These are phyloP conservation scores for Philopotamus ludificatus DNA, from an alignment of 1,140 invertebrate genomes.

Conservation along the genomic window DNA sequence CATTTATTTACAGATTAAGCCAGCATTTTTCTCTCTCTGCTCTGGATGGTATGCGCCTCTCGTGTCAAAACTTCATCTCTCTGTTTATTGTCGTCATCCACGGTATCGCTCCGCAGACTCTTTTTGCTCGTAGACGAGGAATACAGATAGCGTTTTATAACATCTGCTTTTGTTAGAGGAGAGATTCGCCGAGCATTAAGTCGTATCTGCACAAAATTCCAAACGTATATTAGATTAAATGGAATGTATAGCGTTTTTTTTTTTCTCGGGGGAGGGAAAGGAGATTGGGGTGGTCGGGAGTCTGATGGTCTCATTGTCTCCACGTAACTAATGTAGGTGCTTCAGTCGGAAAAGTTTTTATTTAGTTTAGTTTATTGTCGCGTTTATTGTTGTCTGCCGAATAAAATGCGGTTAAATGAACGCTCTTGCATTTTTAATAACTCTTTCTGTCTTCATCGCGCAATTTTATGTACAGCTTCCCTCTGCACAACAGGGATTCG, in stretches of 20 bases:
- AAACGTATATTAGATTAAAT: constrained; percentile 13
- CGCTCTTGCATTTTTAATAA: no score
- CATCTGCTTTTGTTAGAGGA: constrained; percentile 33
- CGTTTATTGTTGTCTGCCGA: no score
- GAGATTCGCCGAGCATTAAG: constrained; percentile 32
- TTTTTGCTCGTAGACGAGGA: no score
- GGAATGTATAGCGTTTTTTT: constrained; percentile 14
- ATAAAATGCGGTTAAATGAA: no score
- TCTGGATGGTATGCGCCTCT: not conserved
- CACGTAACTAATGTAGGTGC: no score
- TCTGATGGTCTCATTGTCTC: no score
- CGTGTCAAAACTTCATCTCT: constrained; percentile 29
- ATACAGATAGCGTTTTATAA: constrained; percentile 30
- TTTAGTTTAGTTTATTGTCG: no score
- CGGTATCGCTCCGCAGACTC: no score
- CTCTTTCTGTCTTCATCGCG: no score
- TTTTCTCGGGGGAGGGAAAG: not conserved
- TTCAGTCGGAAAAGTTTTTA: no score
- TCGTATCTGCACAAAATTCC: constrained; percentile 29
- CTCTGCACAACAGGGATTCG: no score
- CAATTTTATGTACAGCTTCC: no score
- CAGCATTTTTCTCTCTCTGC: constrained; percentile 19
- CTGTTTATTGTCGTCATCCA: constrained; percentile 13
- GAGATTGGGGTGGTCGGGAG: not conserved
- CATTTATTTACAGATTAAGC: constrained; percentile 33